These are phyloP conservation scores for Maconellicoccus hirsutus DNA, from an alignment of 1,140 invertebrate species.

Conservation along the genomic window DNA sequence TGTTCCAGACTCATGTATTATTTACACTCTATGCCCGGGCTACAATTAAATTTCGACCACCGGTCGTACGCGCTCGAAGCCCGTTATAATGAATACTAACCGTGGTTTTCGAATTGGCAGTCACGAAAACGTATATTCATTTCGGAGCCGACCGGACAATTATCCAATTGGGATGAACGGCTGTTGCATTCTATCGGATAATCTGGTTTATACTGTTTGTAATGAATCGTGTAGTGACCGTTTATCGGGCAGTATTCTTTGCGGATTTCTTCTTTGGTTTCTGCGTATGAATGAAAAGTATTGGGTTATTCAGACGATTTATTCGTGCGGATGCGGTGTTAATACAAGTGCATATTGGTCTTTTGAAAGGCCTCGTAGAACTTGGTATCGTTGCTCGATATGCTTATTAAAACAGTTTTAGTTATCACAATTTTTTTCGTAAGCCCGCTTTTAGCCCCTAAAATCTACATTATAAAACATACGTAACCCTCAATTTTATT, in stretches of 20 bases:
- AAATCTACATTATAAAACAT: no score
- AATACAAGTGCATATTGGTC: no score
- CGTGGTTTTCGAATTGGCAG: constrained; percentile 43
- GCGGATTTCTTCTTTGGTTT: constrained; percentile 35
- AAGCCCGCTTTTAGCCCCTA: no score
- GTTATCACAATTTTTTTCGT: no score
- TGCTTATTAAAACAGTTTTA: no score
- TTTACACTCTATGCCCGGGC: no score
- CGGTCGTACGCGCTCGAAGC: no score
- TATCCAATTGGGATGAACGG: not conserved
- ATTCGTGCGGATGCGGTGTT: no score
- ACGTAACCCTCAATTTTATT: no score
- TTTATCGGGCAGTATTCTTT: constrained; percentile 54
- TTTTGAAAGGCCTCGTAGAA: no score
- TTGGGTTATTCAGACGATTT: no score
- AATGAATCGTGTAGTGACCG: constrained; percentile 49
- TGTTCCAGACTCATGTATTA: constrained; percentile 25
- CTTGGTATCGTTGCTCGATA: no score
- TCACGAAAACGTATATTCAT: constrained; percentile 44
- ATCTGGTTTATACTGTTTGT: constrained; percentile 41
- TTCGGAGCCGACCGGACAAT: constrained; percentile 31
- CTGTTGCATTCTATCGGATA: not conserved
- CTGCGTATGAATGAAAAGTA: not conserved
- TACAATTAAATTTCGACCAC: not conserved
- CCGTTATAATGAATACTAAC: constrained; percentile 34